Evolutionary conservation across 2,113 vertebrate species (phyloP).

Genomic region (Numida meleagris): DNA sequence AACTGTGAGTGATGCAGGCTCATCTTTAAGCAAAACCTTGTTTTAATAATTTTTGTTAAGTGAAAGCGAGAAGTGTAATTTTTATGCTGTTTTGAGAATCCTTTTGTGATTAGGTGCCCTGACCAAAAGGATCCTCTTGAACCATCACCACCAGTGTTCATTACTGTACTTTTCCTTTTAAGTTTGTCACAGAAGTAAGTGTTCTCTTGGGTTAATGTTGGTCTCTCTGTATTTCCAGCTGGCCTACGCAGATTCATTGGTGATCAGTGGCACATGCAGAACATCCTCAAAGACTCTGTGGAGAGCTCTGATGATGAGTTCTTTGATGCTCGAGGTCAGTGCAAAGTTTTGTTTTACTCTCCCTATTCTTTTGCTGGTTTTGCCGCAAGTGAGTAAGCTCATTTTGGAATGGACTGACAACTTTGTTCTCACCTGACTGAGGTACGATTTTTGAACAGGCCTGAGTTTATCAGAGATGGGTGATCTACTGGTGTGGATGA

Average conservation of each 20-base stretch:
- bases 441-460: background rate
- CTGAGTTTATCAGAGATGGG: background rate
- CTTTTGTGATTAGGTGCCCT: fast-evolving
- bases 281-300: constrained; percentile 89
- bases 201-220: background rate
- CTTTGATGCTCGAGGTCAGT: constrained; percentile 96
- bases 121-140: background rate
- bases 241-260: constrained; percentile 78
- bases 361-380: background rate
- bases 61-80: background rate
- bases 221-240: constrained; percentile 73
- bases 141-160: background rate
- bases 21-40: background rate
- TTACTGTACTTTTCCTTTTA: background rate
- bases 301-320: constrained; percentile 98
- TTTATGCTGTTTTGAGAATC: background rate
- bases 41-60: background rate
- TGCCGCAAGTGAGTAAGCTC: background rate
- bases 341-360: background rate
- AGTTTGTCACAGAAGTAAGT: background rate
- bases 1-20: background rate
- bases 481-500: background rate
- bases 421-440: background rate
- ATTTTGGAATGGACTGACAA: background rate
- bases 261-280: constrained; percentile 87